Evolutionary conservation across 2,113 vertebrate genomes (phyloP).

Genomic region (Hyla sarda): DNA sequence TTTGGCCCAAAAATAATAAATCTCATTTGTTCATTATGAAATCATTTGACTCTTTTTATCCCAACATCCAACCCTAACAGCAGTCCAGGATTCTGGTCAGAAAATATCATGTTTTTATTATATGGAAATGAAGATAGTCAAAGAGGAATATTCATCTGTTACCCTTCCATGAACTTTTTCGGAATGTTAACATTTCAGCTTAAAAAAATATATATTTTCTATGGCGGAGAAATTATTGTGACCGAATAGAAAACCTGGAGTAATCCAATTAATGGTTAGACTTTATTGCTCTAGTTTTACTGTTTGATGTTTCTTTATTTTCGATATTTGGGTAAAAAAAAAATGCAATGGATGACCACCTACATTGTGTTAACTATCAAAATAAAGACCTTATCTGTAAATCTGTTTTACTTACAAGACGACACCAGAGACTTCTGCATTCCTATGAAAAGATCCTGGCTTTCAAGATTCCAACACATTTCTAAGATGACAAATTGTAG

Average conservation of each 20-base stretch:
- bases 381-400: conserved; percentile 40
- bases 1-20: conserved; percentile 1
- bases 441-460: neutral
- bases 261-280: conserved; percentile 20
- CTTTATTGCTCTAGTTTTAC: conserved; percentile 8
- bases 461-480: neutral
- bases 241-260: neutral
- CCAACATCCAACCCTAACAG: neutral
- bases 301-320: conserved; percentile 48
- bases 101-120: neutral
- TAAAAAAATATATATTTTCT: conserved; percentile 1
- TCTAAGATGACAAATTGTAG: neutral
- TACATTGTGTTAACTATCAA: conserved; percentile 43
- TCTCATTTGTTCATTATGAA: neutral
- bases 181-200: neutral
- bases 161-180: neutral
- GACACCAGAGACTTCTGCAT: neutral
- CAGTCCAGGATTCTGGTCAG: neutral
- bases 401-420: conserved; percentile 33
- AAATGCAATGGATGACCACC: conserved; percentile 26
- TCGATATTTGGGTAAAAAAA: neutral
- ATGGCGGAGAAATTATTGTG: neutral
- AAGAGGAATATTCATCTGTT: neutral
- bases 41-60: neutral
- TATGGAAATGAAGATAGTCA: neutral